These are phyloP conservation scores for Acanthiza pusilla DNA, from an alignment of 2,797 vertebrate genomes.

Conservation along the genomic window DNA sequence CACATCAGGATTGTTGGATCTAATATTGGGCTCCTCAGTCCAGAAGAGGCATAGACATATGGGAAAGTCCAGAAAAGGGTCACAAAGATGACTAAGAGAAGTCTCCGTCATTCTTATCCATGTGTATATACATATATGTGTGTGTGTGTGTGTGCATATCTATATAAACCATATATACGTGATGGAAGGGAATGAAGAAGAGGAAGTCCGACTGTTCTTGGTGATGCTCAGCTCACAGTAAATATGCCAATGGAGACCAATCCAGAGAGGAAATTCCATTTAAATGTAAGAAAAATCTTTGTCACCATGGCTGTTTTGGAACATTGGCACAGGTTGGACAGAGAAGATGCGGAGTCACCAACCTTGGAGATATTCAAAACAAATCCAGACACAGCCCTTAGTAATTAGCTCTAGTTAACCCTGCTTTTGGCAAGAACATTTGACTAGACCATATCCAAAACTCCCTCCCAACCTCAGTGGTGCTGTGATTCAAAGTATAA, in stretches of 20 bases:
- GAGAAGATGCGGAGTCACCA: not conserved
- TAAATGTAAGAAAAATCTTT: not conserved
- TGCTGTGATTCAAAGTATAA: not conserved
- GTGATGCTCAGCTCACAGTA: not conserved
- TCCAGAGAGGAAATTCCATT: not conserved
- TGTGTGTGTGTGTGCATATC: too few relatives aligned
- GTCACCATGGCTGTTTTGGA: not conserved
- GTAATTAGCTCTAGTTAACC: not conserved
- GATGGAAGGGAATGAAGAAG: not conserved
- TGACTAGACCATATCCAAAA: not conserved
- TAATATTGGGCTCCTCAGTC: not conserved
- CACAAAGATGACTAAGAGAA: not conserved
- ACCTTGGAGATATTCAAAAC: not conserved
- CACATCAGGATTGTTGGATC: accelerated
- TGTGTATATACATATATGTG: not conserved
- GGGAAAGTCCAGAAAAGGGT: not conserved
- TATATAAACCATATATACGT: too few relatives aligned
- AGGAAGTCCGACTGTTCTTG: not conserved
- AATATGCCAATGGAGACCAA: not conserved
- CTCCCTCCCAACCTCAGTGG: not conserved
- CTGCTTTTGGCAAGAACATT: not conserved
- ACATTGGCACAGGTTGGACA: accelerated
- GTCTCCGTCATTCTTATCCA: not conserved
- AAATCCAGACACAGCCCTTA: not conserved
- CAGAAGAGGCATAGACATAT: not conserved